These are phyloP conservation scores for Malaclemys terrapin DNA, from an alignment of 2,113 vertebrate genomes.

Conservation along the genomic window DNA sequence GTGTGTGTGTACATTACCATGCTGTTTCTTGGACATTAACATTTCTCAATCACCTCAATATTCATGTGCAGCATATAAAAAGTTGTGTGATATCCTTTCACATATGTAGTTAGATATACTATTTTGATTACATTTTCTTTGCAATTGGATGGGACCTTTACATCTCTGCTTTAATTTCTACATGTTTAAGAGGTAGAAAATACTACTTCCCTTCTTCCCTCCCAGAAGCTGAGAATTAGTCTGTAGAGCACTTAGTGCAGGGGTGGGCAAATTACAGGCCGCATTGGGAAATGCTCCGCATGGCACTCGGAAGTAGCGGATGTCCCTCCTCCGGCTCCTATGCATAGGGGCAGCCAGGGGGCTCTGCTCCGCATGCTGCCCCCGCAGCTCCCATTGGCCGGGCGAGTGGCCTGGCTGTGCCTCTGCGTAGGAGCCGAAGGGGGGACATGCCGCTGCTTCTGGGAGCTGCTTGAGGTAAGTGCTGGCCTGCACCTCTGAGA, in stretches of 20 bases:
- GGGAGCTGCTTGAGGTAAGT: too few species aligned
- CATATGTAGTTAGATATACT: neutral
- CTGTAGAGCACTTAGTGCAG: neutral
- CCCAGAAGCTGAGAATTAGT: neutral
- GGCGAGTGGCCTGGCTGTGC: too few species aligned
- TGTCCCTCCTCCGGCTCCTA: too few species aligned
- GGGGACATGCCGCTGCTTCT: too few species aligned
- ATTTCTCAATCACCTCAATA: neutral
- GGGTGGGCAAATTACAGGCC: too few species aligned
- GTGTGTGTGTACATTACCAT: neutral
- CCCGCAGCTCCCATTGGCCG: too few species aligned
- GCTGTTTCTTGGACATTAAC: neutral
- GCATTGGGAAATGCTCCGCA: too few species aligned
- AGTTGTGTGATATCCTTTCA: neutral
- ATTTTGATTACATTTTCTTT: neutral
- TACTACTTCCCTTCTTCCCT: neutral
- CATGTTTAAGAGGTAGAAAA: rapidly evolving
- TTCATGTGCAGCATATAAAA: neutral
- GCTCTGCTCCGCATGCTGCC: too few species aligned
- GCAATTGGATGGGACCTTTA: neutral
- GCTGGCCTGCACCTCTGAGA: too few species aligned
- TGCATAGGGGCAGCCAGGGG: too few species aligned
- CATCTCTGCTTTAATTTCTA: neutral
- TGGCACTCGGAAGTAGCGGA: too few species aligned
- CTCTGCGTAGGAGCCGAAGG: too few species aligned